Evolutionary conservation across 2,113 vertebrate species (phyloP), one percentile per base, ranked within the genome.

Genomic region (Archocentrus centrarchus): DNA sequence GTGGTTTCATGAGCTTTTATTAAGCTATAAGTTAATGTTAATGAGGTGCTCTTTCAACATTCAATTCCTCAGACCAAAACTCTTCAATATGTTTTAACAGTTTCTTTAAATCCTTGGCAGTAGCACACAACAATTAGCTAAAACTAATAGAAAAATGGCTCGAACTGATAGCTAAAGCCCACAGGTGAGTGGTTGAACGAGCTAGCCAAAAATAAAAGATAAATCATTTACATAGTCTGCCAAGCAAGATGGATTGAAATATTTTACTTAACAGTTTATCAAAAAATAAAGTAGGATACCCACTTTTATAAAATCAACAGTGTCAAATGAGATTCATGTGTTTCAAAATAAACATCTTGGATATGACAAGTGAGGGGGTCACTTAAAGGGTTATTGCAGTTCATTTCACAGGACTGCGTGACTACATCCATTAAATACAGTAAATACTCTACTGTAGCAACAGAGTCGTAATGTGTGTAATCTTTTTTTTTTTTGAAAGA

Each of bases 401-500:
- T 73, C 47, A 73, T 55, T 55, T 73, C 27, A 73, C 27, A 14
- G 47, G 47, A 73, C 68, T 32, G 27, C 32, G 68, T 9, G 47
- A 53, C 44, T 73, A 73, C 17, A 35, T 55, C 32, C 47, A 79
- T 75, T 30, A 27, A 59, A 61, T 55, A 53, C 32, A 61, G 64
- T 39, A 70, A n/a, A 78, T 39, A 44, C 75, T 30, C 60, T 15
- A 18, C 3, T 41, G 75, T 79, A 88, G 68, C 22, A 70, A 79
- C n/a, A 18, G 73, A 75, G 61, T 59, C 7, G 32, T 50, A 73
- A 85, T 66, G 58, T 60, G 88, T 89, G 90, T 77, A 85, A 88
- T 81, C 75, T 90, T 70, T 68, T 70, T 77, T 41, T 37, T 37
- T 35, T 35, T 82, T 86, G 64, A 92, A 91, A 85, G 91, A 93